Evolutionary conservation across 2,888 invertebrate genomes (phyloP), one percentile per base, ranked within the genome.

Genomic region (Pseudococcus jackbeardsleyi): DNA sequence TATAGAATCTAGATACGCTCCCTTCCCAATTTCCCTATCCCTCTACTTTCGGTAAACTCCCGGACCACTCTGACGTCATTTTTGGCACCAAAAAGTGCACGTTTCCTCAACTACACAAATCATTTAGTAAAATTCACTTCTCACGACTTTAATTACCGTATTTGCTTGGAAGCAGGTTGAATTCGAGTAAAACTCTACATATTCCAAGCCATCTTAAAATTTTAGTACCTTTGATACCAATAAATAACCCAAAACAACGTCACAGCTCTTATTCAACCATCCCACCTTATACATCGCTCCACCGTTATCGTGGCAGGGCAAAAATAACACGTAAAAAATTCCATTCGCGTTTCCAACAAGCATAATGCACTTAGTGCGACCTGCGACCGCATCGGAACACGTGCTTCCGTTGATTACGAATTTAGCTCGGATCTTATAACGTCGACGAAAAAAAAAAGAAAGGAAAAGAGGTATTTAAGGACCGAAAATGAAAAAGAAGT

Each of bases 341-440:
- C 72, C 72, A 33, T 15, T 68, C 68, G 68, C 64, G 9, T 64
- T 64, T 72, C 17, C 15, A 33, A 39, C 39, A 72, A 33, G 17
- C 33, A 72, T 33, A 72, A 33, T 72, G 72, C 72, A 72, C 72
- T 72, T 33, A 72, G 33, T 72, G 33, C 33, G 33, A 72, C 72
- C 72, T 72, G 33, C 33, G 33, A 72, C 72, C 72, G 17, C 33
- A 72, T 72, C 33, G 33, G 15, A 72, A 72, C 72, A 72, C 72
- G 72, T 72, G 72, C 72, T 72, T 72, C 72, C 72, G 72, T 33
- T 72, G 72, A 72, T 72, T 72, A 72, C 72, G 17, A 72, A 72
- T 72, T 72, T 72, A 33, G 33, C 33, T 72, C 72, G 72, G 33
- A 72, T 72, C 72, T 39, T 68, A 9, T 6, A 68, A 26, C 33